Conservation (phyloP, 2,113 vertebrate species). For the Melozone crissalis region DNA sequence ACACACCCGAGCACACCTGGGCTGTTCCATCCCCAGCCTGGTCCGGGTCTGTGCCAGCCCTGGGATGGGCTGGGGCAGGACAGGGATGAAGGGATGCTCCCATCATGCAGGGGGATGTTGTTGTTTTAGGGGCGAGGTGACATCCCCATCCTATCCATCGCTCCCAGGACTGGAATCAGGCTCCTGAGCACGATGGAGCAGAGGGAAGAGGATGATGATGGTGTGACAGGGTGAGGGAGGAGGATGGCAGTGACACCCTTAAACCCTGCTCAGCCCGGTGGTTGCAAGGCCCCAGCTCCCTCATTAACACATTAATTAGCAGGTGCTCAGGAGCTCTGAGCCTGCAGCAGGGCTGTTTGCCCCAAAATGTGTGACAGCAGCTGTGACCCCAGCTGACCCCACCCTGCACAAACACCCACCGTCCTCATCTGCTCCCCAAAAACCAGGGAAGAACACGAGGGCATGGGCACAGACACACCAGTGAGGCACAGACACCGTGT, state of each 20-base stretch:
- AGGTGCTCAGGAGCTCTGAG: not conserved
- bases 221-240: accelerated
- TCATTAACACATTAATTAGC: not conserved
- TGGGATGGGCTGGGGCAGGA: accelerated
- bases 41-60: not conserved
- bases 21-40: accelerated
- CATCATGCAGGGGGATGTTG: accelerated
- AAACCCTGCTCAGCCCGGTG: not conserved
- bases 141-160: accelerated
- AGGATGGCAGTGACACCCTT: not conserved
- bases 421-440: not conserved
- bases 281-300: not conserved
- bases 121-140: not conserved
- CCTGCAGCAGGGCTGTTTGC: not conserved
- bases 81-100: not conserved
- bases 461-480: too few species aligned
- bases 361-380: accelerated
- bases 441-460: accelerated
- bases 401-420: accelerated
- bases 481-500: accelerated
- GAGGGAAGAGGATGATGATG: not conserved
- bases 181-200: accelerated
- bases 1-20: accelerated
- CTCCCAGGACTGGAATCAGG: not conserved
- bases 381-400: not conserved